These are phyloP conservation scores for Crematogaster levior DNA, from an alignment of 2,888 invertebrate species.

Conservation along the genomic window DNA sequence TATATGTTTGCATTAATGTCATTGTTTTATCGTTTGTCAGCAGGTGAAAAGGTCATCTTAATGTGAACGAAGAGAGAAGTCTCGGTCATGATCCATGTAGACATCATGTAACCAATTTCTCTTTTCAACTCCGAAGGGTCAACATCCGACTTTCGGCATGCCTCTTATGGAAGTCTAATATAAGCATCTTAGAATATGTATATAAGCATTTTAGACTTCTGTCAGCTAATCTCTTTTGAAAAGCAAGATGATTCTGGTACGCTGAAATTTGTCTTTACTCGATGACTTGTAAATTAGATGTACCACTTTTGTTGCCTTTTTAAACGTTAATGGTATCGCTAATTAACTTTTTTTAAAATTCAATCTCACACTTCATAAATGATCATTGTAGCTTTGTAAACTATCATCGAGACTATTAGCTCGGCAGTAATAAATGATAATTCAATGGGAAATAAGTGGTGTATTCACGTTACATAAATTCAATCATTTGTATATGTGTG, in stretches of 20 bases:
- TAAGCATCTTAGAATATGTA: background rate
- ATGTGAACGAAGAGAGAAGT: constrained; percentile 11
- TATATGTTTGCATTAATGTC: constrained; percentile 6
- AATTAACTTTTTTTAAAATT: background rate
- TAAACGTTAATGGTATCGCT: background rate
- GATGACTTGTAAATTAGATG: constrained; percentile 16
- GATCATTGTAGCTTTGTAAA: constrained; percentile 21
- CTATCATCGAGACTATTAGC: background rate
- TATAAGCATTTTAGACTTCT: too few species aligned
- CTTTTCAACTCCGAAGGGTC: constrained; percentile 36
- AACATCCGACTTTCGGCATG: constrained; percentile 36
- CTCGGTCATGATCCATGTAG: background rate
- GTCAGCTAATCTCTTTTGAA: constrained; percentile 14
- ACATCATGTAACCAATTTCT: constrained; percentile 51
- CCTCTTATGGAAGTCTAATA: constrained; percentile 7
- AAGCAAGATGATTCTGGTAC: background rate
- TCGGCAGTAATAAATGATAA: background rate
- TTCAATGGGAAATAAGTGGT: background rate
- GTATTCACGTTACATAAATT: background rate
- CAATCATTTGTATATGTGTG: background rate
- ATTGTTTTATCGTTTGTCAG: constrained; percentile 16
- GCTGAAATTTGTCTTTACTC: constrained; percentile 2
- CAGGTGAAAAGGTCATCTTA: constrained; percentile 24
- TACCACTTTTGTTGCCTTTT: constrained; percentile 23
- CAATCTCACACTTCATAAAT: constrained; percentile 13